Percentiles rank a stretch among this genome's conserved stretches.
These are phyloP conservation scores for Bovichtus variegatus DNA, from an alignment of 2,797 vertebrate genomes.

Conservation along the genomic window DNA sequence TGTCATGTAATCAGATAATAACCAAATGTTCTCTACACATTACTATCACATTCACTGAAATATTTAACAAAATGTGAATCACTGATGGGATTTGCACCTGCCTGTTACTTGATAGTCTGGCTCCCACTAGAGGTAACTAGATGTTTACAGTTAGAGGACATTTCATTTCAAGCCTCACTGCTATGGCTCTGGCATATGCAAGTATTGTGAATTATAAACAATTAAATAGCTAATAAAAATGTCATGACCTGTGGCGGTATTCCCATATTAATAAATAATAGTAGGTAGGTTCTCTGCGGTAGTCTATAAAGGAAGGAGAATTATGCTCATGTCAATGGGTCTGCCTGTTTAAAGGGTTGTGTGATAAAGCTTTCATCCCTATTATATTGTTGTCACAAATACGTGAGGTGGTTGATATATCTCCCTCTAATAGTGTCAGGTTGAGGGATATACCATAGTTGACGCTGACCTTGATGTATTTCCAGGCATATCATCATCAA, in stretches of 20 bases:
- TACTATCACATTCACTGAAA: neutral
- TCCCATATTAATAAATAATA: conserved; percentile 20
- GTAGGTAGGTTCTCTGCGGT: conserved; percentile 14
- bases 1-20: conserved; percentile 1
- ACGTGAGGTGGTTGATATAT: conserved; percentile 30
- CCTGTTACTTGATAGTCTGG: conserved; percentile 59
- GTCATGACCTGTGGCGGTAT: conserved; percentile 21
- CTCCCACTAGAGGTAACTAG: conserved; percentile 29
- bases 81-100: conserved; percentile 67
- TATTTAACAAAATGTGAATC: conserved; percentile 6
- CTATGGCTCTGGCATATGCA: conserved; percentile 34
- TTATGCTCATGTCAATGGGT: conserved; percentile 47
- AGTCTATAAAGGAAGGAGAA: conserved; percentile 45
- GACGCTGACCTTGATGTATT: conserved; percentile 26
- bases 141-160: conserved; percentile 53
- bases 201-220: conserved; percentile 34
- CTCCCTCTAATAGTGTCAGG: neutral
- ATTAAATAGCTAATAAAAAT: conserved; percentile 52
- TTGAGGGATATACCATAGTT: conserved; percentile 30
- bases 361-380: conserved; percentile 32
- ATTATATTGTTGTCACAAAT: conserved; percentile 38
- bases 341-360: conserved; percentile 40
- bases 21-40: neutral
- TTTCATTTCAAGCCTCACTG: conserved; percentile 61
- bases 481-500: conserved; percentile 16